A percentile compares a stretch with the other conserved stretches of the same genome.
Conservation (phyloP, 2,797 vertebrate species). For the Morus bassanus region DNA sequence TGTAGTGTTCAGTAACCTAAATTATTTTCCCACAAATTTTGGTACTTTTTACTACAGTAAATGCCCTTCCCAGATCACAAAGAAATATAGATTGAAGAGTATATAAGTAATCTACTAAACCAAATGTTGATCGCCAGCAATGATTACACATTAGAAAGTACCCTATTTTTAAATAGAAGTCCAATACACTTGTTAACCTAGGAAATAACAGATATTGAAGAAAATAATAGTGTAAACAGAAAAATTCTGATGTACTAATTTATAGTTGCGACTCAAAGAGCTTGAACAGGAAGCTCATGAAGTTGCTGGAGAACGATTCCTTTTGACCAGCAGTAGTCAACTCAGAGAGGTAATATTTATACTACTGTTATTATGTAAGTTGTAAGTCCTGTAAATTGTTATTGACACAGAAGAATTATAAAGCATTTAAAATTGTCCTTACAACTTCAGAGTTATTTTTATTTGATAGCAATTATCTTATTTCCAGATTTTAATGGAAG, state of each 20-base stretch:
- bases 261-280: constrained; percentile 84
- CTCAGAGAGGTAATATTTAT: constrained; percentile 79
- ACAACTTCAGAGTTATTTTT: background rate
- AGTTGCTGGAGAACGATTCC: constrained; percentile 87
- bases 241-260: background rate
- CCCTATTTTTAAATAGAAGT: background rate
- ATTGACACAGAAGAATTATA: background rate
- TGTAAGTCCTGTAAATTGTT: background rate
- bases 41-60: background rate
- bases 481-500: background rate
- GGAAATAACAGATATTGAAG: background rate
- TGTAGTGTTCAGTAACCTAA: background rate
- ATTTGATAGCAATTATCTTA: background rate
- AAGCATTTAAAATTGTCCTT: background rate
- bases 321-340: constrained; percentile 87
- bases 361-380: background rate
- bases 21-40: background rate
- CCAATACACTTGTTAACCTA: background rate
- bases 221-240: background rate
- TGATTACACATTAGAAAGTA: background rate
- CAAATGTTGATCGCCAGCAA: background rate
- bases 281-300: constrained; percentile 87
- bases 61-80: background rate
- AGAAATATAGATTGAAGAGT: background rate
- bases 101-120: background rate